Conservation (phyloP, 2,113 vertebrate genomes). For the Saccopteryx leptura region DNA sequence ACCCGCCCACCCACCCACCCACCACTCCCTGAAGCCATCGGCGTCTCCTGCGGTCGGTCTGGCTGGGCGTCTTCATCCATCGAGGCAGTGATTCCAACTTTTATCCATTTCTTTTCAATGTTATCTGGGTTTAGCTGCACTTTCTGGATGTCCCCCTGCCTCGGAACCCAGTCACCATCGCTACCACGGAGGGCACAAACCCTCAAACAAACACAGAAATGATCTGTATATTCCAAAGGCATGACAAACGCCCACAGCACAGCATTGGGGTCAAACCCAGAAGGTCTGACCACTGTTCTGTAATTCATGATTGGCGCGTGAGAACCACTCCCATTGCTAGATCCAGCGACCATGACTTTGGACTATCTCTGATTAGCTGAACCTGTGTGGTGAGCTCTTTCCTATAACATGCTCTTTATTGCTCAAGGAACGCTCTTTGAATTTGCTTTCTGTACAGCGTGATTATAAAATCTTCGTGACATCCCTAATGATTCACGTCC, state of each 20-base stretch:
- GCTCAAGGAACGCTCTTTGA: constrained; percentile 72
- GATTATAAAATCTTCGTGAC: constrained; percentile 79
- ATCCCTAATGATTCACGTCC: constrained; percentile 76
- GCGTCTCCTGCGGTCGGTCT: fast-evolving
- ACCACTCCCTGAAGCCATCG: background rate
- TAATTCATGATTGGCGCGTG: background rate
- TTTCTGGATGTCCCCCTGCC: background rate
- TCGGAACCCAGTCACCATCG: background rate
- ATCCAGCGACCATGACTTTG: background rate
- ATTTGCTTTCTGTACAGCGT: constrained; percentile 76
- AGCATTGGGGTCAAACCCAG: background rate
- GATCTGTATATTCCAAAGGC: background rate
- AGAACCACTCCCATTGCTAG: background rate
- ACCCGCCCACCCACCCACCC: no score
- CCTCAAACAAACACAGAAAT: background rate
- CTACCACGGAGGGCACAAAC: background rate
- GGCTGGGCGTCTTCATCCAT: background rate
- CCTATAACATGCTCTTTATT: constrained; percentile 81
- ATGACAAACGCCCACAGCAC: background rate
- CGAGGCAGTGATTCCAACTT: background rate
- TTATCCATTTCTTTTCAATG: background rate
- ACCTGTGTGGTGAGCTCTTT: constrained; percentile 71
- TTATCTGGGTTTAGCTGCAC: background rate
- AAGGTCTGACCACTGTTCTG: background rate
- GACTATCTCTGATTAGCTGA: constrained; percentile 75